phyloP scores from a whole-genome alignment of 2,888 invertebrate species.

The Dichetophora obliterata region DNA sequence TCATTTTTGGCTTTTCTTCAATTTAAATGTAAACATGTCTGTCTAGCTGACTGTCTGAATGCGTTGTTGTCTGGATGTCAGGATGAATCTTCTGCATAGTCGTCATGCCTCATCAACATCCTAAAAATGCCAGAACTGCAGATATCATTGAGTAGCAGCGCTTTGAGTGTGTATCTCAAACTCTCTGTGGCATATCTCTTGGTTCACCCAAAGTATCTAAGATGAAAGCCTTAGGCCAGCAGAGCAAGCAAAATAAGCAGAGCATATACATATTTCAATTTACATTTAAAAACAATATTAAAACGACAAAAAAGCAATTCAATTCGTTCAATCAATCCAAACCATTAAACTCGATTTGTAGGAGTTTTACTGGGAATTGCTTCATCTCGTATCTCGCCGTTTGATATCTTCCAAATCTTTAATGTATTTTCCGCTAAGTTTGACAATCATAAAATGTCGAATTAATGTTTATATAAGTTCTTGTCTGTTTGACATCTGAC shows the following conservation, averaged over 20 bases:
- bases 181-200: too few relatives aligned
- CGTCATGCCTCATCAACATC: too few relatives aligned
- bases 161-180: too few relatives aligned
- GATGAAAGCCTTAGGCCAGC: not conserved
- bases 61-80: not conserved
- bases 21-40: constrained; percentile 2
- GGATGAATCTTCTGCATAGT: too few relatives aligned
- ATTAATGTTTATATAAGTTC: constrained; percentile 5
- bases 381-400: not conserved
- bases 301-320: not conserved
- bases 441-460: constrained; percentile 4
- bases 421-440: not conserved
- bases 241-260: not conserved
- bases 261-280: not conserved
- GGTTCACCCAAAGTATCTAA: too few relatives aligned
- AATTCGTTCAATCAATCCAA: not conserved
- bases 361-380: not conserved
- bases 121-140: too few relatives aligned
- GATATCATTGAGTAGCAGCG: too few relatives aligned
- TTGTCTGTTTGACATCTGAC: not conserved
- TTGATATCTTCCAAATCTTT: not conserved
- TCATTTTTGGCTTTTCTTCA: not conserved
- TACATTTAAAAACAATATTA: not conserved
- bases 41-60: not conserved
- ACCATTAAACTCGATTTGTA: not conserved